These are phyloP conservation scores for Oreochromis tanganicae DNA, from an alignment of 2,113 vertebrate species.

Conservation along the genomic window DNA sequence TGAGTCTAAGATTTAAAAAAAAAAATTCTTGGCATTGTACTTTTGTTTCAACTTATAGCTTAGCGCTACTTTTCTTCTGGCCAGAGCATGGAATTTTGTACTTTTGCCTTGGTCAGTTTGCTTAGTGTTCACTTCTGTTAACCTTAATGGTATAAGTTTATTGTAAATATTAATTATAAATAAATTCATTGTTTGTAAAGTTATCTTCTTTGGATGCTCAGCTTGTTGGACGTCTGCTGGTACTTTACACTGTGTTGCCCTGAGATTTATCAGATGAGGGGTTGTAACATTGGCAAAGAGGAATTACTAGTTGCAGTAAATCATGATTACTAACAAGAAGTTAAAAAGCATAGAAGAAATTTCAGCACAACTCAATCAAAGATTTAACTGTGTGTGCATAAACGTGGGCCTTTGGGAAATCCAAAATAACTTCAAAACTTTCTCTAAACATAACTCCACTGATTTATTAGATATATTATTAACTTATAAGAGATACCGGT, in stretches of 20 bases:
- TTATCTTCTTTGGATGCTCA: background rate
- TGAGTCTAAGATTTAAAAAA: background rate
- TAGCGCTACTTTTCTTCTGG: rapidly evolving
- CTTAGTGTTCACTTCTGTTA: background rate
- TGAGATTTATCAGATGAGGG: background rate
- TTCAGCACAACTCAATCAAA: background rate
- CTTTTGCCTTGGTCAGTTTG: background rate
- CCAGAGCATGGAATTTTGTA: background rate
- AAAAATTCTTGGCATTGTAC: rapidly evolving
- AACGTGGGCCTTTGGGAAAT: rapidly evolving
- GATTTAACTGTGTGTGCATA: rapidly evolving
- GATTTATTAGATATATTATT: background rate
- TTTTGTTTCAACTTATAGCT: background rate
- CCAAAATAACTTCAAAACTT: background rate
- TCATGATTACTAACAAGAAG: background rate
- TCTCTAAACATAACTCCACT: background rate
- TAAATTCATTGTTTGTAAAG: background rate
- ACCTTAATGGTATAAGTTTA: background rate
- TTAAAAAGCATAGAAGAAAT: background rate
- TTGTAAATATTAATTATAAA: background rate
- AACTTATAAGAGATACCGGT: background rate
- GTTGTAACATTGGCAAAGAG: background rate
- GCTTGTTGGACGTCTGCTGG: background rate
- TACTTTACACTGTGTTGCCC: rapidly evolving
- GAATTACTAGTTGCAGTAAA: rapidly evolving